A percentile compares a stretch with the other conserved stretches of the same genome.
These are phyloP conservation scores for Drosophila sp. DNA, from an alignment of 1,140 invertebrate genomes.

Conservation along the genomic window DNA sequence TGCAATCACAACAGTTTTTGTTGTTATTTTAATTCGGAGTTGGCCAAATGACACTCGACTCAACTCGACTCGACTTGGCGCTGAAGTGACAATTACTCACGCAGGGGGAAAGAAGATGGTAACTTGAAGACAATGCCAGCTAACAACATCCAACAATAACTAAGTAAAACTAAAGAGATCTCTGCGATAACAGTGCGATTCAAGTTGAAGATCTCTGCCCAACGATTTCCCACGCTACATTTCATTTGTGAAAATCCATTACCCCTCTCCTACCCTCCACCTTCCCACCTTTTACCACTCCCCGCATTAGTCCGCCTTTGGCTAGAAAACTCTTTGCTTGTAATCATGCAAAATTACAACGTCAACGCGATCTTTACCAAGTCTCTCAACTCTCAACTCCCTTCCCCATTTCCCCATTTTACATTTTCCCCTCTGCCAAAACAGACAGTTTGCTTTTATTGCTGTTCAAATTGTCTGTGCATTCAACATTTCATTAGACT, in stretches of 20 bases:
- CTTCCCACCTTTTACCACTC: neutral
- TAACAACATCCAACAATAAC: neutral
- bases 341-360: slow-evolving; percentile 74
- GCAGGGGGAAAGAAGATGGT: slow-evolving; percentile 11
- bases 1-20: slow-evolving; percentile 28
- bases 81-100: slow-evolving; percentile 57
- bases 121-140: slow-evolving; percentile 56
- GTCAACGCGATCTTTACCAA: slow-evolving; percentile 61
- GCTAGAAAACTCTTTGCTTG: slow-evolving; percentile 22
- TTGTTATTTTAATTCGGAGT: neutral
- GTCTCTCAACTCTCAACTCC: neutral
- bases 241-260: slow-evolving; percentile 34
- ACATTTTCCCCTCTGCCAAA: too few relatives aligned
- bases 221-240: slow-evolving; percentile 40
- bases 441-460: slow-evolving; percentile 13
- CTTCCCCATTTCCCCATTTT: too few relatives aligned
- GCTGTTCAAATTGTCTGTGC: slow-evolving; percentile 22
- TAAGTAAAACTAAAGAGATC: slow-evolving; percentile 6
- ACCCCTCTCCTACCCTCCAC: too few relatives aligned
- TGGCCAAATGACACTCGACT: slow-evolving; percentile 21
- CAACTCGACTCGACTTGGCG: neutral
- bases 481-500: slow-evolving; percentile 57
- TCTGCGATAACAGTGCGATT: slow-evolving; percentile 3
- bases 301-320: neutral
- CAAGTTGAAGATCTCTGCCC: slow-evolving; percentile 12